A percentile compares a stretch with the other conserved stretches of the same genome.
These are phyloP conservation scores for Tinea semifulvella DNA, from an alignment of 2,888 invertebrate genomes.

Conservation along the genomic window DNA sequence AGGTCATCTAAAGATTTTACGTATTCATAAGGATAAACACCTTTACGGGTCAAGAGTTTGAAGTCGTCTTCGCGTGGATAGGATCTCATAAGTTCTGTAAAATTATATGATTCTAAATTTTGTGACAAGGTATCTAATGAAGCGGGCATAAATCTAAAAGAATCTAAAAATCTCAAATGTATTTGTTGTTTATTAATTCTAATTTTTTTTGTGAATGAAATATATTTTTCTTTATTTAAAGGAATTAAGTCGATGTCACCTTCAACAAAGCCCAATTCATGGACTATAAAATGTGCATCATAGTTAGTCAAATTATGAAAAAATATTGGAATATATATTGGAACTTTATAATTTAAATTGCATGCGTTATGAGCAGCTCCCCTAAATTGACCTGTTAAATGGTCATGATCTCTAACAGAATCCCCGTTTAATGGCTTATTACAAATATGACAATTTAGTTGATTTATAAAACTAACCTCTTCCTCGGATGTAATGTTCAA, in stretches of 20 bases:
- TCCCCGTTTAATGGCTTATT: background rate
- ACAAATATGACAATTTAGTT: background rate
- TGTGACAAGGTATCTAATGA: conserved; percentile 12
- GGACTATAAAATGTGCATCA: conserved; percentile 27
- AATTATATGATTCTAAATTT: conserved; percentile 15
- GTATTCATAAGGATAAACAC: conserved; percentile 24
- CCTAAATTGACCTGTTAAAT: background rate
- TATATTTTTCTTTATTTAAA: conserved; percentile 27
- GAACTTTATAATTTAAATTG: conserved; percentile 21
- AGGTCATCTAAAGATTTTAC: conserved; percentile 20
- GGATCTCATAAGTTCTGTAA: conserved; percentile 14
- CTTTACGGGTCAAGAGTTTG: conserved; percentile 19
- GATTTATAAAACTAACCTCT: background rate
- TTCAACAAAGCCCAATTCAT: conserved; percentile 22
- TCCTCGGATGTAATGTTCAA: background rate
- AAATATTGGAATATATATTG: conserved; percentile 21
- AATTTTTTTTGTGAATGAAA: conserved; percentile 26
- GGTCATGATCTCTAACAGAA: background rate
- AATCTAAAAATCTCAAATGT: conserved; percentile 18
- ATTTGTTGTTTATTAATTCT: conserved; percentile 16
- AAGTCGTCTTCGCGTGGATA: conserved; percentile 17
- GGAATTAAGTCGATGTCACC: conserved; percentile 23
- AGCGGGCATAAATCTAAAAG: conserved; percentile 15
- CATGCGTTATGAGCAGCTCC: conserved; percentile 23
- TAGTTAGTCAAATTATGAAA: conserved; percentile 25